phyloP scores from a whole-genome alignment of 2,888 invertebrate species.

The Coelinius sp. region DNA sequence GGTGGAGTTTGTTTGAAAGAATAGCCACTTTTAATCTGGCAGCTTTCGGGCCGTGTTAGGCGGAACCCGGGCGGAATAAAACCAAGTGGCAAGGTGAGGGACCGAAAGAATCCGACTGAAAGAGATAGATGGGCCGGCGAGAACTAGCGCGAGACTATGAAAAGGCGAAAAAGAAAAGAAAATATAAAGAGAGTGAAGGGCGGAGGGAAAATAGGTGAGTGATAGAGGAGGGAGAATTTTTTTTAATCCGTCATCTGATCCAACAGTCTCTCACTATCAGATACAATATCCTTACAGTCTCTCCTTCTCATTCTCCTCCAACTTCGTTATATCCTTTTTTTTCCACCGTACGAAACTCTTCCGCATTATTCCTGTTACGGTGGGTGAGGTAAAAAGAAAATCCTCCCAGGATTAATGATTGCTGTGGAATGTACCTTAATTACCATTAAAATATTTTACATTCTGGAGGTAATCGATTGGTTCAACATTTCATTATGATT shows the following conservation, averaged over 20 bases:
- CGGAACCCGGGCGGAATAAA: slow-evolving; percentile 56
- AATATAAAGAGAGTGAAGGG: slow-evolving; percentile 30
- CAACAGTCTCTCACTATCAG: slow-evolving; percentile 40
- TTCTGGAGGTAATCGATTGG: neutral
- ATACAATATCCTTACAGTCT: slow-evolving; percentile 43
- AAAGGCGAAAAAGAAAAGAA: slow-evolving; percentile 35
- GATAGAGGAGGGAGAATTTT: slow-evolving; percentile 45
- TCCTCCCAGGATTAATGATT: neutral
- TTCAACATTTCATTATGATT: neutral
- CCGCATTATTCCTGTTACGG: neutral
- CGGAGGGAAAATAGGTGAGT: slow-evolving; percentile 25
- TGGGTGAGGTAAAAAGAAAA: too few species aligned
- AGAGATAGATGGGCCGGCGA: slow-evolving; percentile 40
- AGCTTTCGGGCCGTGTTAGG: slow-evolving; percentile 53
- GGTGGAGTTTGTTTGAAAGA: slow-evolving; percentile 53
- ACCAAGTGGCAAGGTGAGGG: slow-evolving; percentile 53
- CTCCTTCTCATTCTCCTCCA: slow-evolving; percentile 33
- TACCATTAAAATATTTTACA: neutral
- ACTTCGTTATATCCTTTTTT: slow-evolving; percentile 29
- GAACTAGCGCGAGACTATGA: slow-evolving; percentile 35
- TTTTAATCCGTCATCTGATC: slow-evolving; percentile 50
- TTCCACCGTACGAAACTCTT: slow-evolving; percentile 36
- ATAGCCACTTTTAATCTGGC: slow-evolving; percentile 64
- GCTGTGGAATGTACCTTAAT: neutral
- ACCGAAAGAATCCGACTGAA: slow-evolving; percentile 47